Base-by-base conservation (phyloP, 1,140 invertebrate genomes). In the Musca vetustissima region DNA sequence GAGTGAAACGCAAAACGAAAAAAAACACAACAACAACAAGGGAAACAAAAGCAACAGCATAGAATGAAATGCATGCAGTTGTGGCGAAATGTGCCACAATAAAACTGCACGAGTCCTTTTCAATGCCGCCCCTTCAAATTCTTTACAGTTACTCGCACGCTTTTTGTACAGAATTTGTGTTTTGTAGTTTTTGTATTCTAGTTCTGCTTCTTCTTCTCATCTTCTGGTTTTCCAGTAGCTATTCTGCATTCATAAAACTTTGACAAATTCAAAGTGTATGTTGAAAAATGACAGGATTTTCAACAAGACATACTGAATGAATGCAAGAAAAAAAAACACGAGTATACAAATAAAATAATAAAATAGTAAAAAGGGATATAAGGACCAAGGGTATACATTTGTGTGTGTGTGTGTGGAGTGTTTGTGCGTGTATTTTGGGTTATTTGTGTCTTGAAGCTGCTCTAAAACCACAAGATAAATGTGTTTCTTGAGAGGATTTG, bases 281-380 rank as follows among this genome's bases (percentile, higher is more conserved):
- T 59, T 59, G 55, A 59, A 59, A 59, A 59, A 59, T 59, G 55
- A 59, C 55, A 59, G 55, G 55, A 59, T 59, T 59, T 59, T 59
- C 55, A 28, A 59, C 28, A n/a, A 59, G 32, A 59, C 32, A 32
- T n/a, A 17, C n/a, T 9, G 49, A 19, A 21, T 21, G 49, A 52
- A 52, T 19, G 13, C 48, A 49, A 4, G 17, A 17, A 52, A 17
- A 52, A 17, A 21, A 7, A 52, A 52, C 19, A 52, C n/a, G 13
- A 22, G n/a, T 21, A 22, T 52, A 52, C 49, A 19, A 17, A 52
- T 52, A 52, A 43, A 43, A 43, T 43, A 43, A 43, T 43, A 43
- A 43, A 43, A 43, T 43, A 43, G 7, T 43, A 43, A 43, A 43
- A 43, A 43, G 36, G 36, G 36, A 43, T 43, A 43, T 43, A 43